Evolutionary conservation across 2,888 invertebrate species (phyloP).

Genomic region (Lacanobia oleracea): DNA sequence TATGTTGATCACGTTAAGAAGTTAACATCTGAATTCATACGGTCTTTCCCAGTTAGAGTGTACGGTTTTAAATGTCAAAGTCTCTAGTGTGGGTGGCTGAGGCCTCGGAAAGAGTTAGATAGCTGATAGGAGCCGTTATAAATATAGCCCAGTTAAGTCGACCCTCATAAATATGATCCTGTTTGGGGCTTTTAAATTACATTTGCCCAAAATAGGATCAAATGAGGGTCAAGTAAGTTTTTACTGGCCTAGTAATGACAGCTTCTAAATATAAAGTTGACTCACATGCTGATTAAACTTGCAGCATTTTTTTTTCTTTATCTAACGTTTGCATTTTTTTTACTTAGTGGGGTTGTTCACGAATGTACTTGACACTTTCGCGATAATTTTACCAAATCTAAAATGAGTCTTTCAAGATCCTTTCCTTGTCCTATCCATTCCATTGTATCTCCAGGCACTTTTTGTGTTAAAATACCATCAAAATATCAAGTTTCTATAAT

Average conservation of each 20-base stretch:
- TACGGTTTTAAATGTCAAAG: slow-evolving; percentile 50
- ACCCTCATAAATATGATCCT: slow-evolving; percentile 39
- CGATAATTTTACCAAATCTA: background rate
- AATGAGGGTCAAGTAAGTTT: slow-evolving; percentile 38
- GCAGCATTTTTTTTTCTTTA: too few relatives aligned
- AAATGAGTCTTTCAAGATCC: background rate
- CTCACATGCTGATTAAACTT: background rate
- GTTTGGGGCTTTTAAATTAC: slow-evolving; percentile 34
- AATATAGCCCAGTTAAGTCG: slow-evolving; percentile 23
- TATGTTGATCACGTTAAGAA: too few relatives aligned
- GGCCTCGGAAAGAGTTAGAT: slow-evolving; percentile 43
- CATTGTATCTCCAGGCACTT: background rate
- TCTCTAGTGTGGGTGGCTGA: slow-evolving; percentile 38
- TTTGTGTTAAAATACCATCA: background rate
- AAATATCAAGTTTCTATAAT: slow-evolving; percentile 37
- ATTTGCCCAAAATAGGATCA: slow-evolving; percentile 45
- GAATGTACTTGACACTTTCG: background rate
- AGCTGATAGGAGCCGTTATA: slow-evolving; percentile 40
- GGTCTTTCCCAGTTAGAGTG: slow-evolving; percentile 17
- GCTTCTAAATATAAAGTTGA: background rate
- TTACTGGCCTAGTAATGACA: slow-evolving; percentile 10
- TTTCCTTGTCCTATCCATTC: background rate
- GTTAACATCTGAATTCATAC: background rate
- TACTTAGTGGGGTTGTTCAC: too few relatives aligned
- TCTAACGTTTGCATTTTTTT: background rate